These are phyloP conservation scores for Dicerorhinus sumatrensis DNA, from an alignment of 2,113 vertebrate genomes.

Conservation along the genomic window DNA sequence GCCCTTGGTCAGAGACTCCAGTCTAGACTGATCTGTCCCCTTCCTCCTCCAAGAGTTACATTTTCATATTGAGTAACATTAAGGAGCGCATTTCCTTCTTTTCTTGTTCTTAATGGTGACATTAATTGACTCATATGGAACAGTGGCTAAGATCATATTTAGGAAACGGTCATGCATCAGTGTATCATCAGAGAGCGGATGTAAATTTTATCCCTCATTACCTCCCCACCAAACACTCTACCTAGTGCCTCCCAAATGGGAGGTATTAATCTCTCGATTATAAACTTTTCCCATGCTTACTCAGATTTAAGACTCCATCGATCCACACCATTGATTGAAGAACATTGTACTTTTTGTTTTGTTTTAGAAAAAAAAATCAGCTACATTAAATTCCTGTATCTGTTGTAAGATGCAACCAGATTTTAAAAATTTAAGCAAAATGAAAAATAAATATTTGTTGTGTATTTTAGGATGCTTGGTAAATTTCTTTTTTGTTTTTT, in stretches of 20 bases:
- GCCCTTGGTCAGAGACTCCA: neutral
- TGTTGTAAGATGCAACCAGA: neutral
- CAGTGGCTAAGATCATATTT: neutral
- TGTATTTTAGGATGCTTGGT: neutral
- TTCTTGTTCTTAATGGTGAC: neutral
- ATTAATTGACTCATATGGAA: neutral
- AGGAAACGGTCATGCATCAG: neutral
- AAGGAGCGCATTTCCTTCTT: neutral
- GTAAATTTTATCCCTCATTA: neutral
- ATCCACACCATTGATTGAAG: slow-evolving; percentile 3
- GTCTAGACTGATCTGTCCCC: fast-evolving
- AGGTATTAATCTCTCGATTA: neutral
- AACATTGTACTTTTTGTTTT: neutral
- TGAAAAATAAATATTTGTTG: neutral
- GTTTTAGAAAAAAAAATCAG: neutral
- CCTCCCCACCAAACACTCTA: neutral
- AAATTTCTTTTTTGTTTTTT: neutral
- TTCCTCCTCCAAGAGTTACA: neutral
- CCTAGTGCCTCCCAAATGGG: neutral
- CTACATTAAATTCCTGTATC: neutral
- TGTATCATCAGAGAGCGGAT: neutral
- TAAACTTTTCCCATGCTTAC: slow-evolving; percentile 30
- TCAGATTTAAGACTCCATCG: neutral
- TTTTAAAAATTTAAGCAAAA: neutral
- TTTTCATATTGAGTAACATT: neutral